phyloP scores from a whole-genome alignment of 2,113 vertebrate species.

The Anhinga anhinga region DNA sequence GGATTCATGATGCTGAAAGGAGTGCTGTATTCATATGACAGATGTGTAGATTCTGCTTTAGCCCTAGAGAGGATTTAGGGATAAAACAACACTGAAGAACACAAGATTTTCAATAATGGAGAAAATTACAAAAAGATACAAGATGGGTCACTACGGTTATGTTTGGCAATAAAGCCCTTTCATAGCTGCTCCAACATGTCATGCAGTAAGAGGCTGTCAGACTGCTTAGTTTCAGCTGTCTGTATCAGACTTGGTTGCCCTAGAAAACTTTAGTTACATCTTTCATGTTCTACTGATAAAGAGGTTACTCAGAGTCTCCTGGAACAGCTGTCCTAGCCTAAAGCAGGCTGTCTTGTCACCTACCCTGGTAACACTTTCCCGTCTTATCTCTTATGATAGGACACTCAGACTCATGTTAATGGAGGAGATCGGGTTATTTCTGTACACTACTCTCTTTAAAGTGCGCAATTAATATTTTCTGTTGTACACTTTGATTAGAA shows the following conservation, averaged over 20 bases:
- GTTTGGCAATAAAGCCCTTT: neutral
- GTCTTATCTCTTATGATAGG: neutral
- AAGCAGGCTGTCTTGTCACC: neutral
- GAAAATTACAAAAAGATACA: neutral
- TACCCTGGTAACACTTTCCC: neutral
- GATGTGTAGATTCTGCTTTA: neutral
- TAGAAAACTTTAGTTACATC: neutral
- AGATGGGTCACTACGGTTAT: neutral
- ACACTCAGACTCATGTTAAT: neutral
- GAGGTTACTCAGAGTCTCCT: neutral
- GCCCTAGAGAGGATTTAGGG: neutral
- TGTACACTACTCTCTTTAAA: neutral
- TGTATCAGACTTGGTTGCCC: neutral
- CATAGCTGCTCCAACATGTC: neutral
- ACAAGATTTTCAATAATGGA: neutral
- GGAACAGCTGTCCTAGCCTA: neutral
- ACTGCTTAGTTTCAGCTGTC: neutral
- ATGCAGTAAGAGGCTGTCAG: neutral
- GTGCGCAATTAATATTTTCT: neutral
- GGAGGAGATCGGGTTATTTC: neutral
- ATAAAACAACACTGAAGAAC: neutral
- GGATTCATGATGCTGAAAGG: neutral
- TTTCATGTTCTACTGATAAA: neutral
- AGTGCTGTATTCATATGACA: neutral
- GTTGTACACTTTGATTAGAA: neutral